Evolutionary conservation across 2,888 invertebrate species (phyloP).

Genomic region (Plebejus anna): DNA sequence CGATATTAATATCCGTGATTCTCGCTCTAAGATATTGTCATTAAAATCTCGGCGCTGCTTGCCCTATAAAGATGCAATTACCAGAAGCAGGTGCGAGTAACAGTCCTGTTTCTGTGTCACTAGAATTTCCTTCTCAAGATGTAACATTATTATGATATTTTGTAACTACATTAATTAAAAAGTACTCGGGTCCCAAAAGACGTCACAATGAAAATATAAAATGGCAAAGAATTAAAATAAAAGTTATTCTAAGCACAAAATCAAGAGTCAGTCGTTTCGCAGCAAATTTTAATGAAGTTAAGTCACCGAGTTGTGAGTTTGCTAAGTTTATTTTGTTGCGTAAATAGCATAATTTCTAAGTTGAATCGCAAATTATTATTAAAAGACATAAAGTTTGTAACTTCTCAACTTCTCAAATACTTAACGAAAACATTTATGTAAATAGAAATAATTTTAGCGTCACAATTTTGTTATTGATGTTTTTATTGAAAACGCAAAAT

Average conservation of each 20-base stretch:
- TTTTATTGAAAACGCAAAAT: too few species aligned
- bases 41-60: slow-evolving; percentile 9
- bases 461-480: neutral
- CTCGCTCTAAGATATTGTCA: slow-evolving; percentile 8
- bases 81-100: neutral
- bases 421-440: slow-evolving; percentile 12
- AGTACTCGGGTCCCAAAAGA: neutral
- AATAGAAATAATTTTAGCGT: neutral
- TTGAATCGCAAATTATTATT: slow-evolving; percentile 27
- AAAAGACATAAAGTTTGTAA: slow-evolving; percentile 20
- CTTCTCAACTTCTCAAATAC: slow-evolving; percentile 14
- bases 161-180: slow-evolving; percentile 10
- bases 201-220: slow-evolving; percentile 2
- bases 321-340: slow-evolving; percentile 25
- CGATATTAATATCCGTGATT: slow-evolving; percentile 1
- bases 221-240: slow-evolving; percentile 11
- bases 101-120: neutral
- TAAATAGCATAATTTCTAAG: slow-evolving; percentile 27
- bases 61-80: slow-evolving; percentile 12
- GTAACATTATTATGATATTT: neutral
- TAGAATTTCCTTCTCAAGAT: neutral
- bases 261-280: slow-evolving; percentile 20
- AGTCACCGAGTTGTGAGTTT: slow-evolving; percentile 15
- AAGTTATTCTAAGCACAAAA: slow-evolving; percentile 25
- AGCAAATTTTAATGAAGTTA: slow-evolving; percentile 26